Conservation (phyloP, 2,113 vertebrate species). For the Carassius carassius region DNA sequence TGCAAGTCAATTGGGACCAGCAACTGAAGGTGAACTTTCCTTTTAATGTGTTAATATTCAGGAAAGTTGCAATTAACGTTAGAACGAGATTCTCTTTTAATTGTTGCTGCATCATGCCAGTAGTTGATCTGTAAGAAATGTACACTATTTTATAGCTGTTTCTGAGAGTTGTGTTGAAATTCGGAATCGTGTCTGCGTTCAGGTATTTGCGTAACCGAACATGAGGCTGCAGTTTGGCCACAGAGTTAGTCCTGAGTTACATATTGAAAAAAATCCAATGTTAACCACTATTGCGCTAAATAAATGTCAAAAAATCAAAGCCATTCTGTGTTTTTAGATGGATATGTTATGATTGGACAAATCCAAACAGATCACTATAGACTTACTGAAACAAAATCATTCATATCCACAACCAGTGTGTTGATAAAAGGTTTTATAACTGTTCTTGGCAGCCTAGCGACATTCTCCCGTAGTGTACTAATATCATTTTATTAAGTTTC, state of each 20-base stretch:
- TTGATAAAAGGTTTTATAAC: conserved; percentile 20
- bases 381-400: neutral
- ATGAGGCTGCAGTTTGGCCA: neutral
- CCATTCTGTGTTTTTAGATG: neutral
- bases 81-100: too few relatives aligned
- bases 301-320: neutral
- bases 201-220: neutral
- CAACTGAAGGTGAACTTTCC: too few relatives aligned
- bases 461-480: conserved; percentile 21
- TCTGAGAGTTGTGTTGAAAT: neutral
- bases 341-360: neutral
- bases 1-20: too few relatives aligned
- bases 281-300: neutral
- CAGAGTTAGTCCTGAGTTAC: neutral
- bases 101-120: too few relatives aligned
- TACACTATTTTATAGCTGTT: too few relatives aligned
- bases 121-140: too few relatives aligned
- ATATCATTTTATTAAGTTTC: conserved; percentile 29
- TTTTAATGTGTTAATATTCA: too few relatives aligned
- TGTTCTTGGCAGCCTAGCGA: conserved; percentile 12
- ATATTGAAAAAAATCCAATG: neutral
- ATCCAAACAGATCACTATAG: neutral
- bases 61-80: too few relatives aligned
- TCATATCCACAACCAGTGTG: neutral
- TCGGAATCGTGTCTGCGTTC: neutral